Conservation (phyloP, 2,113 vertebrate genomes). For the Catharus minimus region DNA sequence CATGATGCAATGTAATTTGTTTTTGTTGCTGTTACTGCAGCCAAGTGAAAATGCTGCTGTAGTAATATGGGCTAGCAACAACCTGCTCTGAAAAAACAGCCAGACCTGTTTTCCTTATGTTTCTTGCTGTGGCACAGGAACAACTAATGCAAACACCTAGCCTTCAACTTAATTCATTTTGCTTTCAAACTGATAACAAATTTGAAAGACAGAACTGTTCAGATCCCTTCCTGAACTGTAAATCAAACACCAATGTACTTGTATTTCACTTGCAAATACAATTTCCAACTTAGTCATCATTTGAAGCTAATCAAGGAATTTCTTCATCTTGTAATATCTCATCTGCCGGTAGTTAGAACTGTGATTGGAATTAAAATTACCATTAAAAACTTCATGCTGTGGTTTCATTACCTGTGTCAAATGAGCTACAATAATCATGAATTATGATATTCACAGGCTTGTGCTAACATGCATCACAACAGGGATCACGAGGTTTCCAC, state of each 20-base stretch:
- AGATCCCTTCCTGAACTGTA: background rate
- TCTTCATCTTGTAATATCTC: slow-evolving; percentile 38
- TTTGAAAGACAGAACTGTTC: background rate
- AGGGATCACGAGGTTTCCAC: background rate
- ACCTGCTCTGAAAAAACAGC: background rate
- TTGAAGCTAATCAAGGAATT: slow-evolving; percentile 50
- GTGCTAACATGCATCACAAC: slow-evolving; percentile 2
- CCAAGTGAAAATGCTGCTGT: background rate
- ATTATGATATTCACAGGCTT: slow-evolving; percentile 13
- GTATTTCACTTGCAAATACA: slow-evolving; percentile 37
- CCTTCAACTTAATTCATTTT: background rate
- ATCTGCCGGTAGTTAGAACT: slow-evolving; percentile 35
- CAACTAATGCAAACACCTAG: background rate
- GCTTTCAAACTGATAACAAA: background rate
- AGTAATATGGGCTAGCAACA: background rate
- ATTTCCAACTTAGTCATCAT: slow-evolving; percentile 7
- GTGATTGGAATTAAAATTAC: slow-evolving; percentile 57
- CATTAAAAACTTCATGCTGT: slow-evolving; percentile 44
- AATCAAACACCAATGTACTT: background rate
- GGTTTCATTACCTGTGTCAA: slow-evolving; percentile 47
- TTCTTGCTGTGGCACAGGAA: background rate
- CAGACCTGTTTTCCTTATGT: background rate
- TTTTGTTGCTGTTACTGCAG: background rate
- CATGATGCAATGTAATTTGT: background rate
- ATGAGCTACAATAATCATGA: slow-evolving; percentile 37